Percentiles rank a stretch among this genome's conserved stretches.
These are phyloP conservation scores for Pungitius pungitius DNA, from an alignment of 2,113 vertebrate species.

Conservation along the genomic window DNA sequence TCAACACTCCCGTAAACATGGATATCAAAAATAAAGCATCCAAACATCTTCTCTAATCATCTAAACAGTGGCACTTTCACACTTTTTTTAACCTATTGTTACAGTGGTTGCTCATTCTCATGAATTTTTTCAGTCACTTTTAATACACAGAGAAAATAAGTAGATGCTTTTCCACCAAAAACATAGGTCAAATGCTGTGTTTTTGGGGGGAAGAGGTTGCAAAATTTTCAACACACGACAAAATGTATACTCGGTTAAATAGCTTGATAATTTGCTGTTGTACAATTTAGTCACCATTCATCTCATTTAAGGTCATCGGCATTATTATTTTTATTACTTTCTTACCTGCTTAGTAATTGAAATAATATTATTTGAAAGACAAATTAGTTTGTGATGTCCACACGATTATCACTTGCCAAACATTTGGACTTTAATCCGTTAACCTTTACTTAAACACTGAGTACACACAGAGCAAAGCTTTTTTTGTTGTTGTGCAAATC, in stretches of 20 bases:
- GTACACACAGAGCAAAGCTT: background rate
- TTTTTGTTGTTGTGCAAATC: slow-evolving; percentile 17
- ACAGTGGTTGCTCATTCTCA: background rate
- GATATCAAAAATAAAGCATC: slow-evolving; percentile 26
- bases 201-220: background rate
- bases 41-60: slow-evolving; percentile 19
- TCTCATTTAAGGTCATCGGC: background rate
- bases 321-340: background rate
- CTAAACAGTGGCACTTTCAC: slow-evolving; percentile 21
- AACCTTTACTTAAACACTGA: slow-evolving; percentile 15
- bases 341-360: background rate
- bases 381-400: slow-evolving; percentile 2
- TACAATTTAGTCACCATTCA: slow-evolving; percentile 2
- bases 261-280: slow-evolving; percentile 15
- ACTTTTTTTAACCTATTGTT: slow-evolving; percentile 9
- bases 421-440: slow-evolving; percentile 6
- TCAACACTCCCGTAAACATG: slow-evolving; percentile 17
- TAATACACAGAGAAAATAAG: slow-evolving; percentile 5
- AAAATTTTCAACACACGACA: slow-evolving; percentile 14
- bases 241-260: slow-evolving; percentile 20
- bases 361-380: slow-evolving; percentile 6
- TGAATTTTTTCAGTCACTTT: slow-evolving; percentile 34
- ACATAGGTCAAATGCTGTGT: slow-evolving; percentile 26
- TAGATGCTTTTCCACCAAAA: slow-evolving; percentile 5
- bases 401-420: background rate